Percentiles rank a stretch among this genome's conserved stretches.
Conservation (phyloP, 2,113 vertebrate genomes). For the Salvator merianae region DNA sequence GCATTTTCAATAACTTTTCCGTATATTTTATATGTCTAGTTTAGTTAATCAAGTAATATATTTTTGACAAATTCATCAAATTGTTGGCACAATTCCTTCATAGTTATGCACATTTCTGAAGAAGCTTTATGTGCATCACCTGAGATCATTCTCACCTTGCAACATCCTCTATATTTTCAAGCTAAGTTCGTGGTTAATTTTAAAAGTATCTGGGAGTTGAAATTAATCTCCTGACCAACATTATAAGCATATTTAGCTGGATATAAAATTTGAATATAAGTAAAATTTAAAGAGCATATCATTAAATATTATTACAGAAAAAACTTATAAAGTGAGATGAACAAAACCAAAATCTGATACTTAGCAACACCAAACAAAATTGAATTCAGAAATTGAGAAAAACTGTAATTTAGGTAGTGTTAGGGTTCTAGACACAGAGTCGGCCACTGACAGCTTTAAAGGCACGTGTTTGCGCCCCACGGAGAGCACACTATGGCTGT, state of each 20-base stretch:
- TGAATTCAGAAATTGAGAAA: not conserved
- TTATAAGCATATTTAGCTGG: not conserved
- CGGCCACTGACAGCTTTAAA: no score
- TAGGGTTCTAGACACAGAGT: not conserved
- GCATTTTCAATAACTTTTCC: not conserved
- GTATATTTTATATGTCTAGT: not conserved
- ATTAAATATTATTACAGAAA: not conserved
- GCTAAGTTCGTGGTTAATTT: conserved; percentile 15
- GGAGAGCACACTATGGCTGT: no score
- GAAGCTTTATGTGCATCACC: not conserved
- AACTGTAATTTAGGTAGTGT: not conserved
- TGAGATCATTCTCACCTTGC: conserved; percentile 8
- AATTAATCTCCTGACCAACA: conserved; percentile 25
- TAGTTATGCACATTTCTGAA: not conserved
- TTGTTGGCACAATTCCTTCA: not conserved
- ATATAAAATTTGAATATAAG: not conserved
- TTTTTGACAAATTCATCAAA: not conserved
- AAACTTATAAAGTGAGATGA: not conserved
- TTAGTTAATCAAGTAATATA: not conserved
- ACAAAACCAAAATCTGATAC: not conserved
- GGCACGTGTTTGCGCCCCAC: no score
- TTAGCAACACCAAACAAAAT: not conserved
- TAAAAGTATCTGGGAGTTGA: conserved; percentile 32
- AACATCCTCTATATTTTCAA: conserved; percentile 4
- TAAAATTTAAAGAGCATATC: not conserved